These are phyloP conservation scores for Hephaestus fuliginosus DNA, from an alignment of 2,797 vertebrate genomes.

Conservation along the genomic window DNA sequence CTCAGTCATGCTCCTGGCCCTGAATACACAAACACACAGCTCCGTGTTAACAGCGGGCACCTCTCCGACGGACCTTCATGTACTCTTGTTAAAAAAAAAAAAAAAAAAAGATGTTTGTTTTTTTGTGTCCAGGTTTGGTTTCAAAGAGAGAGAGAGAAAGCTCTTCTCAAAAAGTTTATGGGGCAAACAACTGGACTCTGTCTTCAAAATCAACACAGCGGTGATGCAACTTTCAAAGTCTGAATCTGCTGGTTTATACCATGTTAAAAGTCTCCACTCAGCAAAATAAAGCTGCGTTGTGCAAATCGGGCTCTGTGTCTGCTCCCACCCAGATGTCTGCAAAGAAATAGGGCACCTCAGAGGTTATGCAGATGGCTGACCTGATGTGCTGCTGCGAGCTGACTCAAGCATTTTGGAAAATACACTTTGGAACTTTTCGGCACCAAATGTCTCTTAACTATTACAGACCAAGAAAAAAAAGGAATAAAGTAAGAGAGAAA, in stretches of 20 bases:
- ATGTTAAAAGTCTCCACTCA: constrained; percentile 36
- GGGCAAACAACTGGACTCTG: constrained; percentile 69
- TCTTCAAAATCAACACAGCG: constrained; percentile 60
- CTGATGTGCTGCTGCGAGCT: constrained; percentile 40
- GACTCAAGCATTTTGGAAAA: constrained; percentile 13
- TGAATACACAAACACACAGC: constrained; percentile 76
- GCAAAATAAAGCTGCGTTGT: constrained; percentile 45
- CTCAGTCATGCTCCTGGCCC: constrained; percentile 83
- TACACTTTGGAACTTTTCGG: constrained; percentile 11
- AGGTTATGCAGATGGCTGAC: constrained; percentile 75
- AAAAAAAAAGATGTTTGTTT: constrained; percentile 56
- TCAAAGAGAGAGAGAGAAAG: constrained; percentile 39
- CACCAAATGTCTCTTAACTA: not conserved
- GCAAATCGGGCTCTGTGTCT: constrained; percentile 55
- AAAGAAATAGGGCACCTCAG: constrained; percentile 46
- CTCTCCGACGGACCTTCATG: constrained; percentile 34
- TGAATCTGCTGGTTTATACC: constrained; percentile 42
- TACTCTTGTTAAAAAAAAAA: not conserved
- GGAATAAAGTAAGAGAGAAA: not conserved
- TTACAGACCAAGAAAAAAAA: not conserved
- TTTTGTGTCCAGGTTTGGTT: constrained; percentile 41
- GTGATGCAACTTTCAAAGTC: constrained; percentile 69
- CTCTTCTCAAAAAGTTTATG: constrained; percentile 21
- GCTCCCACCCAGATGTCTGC: constrained; percentile 55
- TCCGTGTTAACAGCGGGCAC: constrained; percentile 55